Percentiles rank a stretch among this genome's conserved stretches.
Conservation (phyloP, 2,888 invertebrate species). For the Limenitis arthemis region DNA sequence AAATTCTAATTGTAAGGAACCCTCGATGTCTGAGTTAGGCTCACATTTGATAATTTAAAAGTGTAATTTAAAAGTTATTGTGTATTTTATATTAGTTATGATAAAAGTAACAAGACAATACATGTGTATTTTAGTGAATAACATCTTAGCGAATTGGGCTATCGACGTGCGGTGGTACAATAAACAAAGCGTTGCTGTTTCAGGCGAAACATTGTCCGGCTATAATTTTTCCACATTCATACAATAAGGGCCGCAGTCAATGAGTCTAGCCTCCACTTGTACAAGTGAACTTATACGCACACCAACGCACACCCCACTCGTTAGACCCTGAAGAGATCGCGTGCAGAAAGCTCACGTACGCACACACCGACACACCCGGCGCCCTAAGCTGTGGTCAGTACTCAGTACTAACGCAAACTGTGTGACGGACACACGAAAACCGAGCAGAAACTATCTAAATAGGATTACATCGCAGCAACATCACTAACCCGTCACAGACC, state of each 20-base stretch:
- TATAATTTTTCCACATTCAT: conserved; percentile 73
- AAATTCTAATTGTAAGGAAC: too few species aligned
- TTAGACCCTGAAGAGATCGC: conserved; percentile 62
- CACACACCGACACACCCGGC: conserved; percentile 60
- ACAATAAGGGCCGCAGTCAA: conserved; percentile 72
- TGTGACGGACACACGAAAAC: conserved; percentile 72
- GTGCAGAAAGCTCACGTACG: conserved; percentile 71
- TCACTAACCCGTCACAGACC: conserved; percentile 13
- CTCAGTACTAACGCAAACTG: conserved; percentile 71
- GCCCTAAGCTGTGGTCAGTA: conserved; percentile 72
- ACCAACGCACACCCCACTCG: conserved; percentile 60
- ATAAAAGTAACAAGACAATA: conserved; percentile 40
- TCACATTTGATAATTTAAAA: conserved; percentile 43
- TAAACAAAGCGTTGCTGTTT: conserved; percentile 65
- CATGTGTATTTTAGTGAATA: conserved; percentile 53
- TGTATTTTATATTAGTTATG: conserved; percentile 7
- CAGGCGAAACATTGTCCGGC: conserved; percentile 63
- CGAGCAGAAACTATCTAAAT: conserved; percentile 61
- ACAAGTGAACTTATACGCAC: conserved; percentile 61
- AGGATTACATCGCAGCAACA: conserved; percentile 31
- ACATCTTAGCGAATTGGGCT: conserved; percentile 61
- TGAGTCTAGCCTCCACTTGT: conserved; percentile 69
- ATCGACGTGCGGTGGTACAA: conserved; percentile 58
- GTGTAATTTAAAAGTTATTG: conserved; percentile 56
- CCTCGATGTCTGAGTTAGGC: not conserved